Evolutionary conservation across 2,113 vertebrate genomes (phyloP), one percentile per base, ranked within the genome.

Genomic region (Rissa tridactyla): DNA sequence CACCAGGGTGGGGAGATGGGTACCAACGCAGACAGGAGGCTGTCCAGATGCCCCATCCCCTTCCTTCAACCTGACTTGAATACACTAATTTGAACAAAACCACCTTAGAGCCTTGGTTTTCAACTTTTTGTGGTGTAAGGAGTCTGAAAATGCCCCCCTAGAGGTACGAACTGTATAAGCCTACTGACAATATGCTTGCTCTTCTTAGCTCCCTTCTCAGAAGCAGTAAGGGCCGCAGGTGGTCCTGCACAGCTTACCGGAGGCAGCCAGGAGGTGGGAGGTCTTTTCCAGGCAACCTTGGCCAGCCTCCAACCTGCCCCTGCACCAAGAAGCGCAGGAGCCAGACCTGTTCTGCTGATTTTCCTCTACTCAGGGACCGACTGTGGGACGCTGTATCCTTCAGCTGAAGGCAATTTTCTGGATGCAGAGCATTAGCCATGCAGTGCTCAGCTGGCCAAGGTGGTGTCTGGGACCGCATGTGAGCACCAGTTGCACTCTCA

Each of bases 391-490:
- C 75, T 27, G 47, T 32, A 23, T 64, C 79, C 82, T 61, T 54
- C 49, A 88, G 61, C 42, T 81, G 88, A 81, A 70, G 51, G 72
- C 46, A 38, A 1, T 62, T 83, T 88, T 88, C 60, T 46, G 73
- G 49, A 64, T 81, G 79, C 8, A 6, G 10, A 25, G 9, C 9
- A 2, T 68, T 61, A 51, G 38, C 27, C 19, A 10, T 27, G 29
- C 49, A 54, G 2, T 13, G 46, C 54, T 80, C 66, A 71, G 61
- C 38, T 82, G 71, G 60, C n/a, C 0, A 0, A 71, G 55, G n/a
- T 26, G 73, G 14, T 23, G 9, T 32, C 79, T 7, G 18, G 79
- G 71, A 16, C 20, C 65, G 30, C 1, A 0, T 1, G 0, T 27
- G 34, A 46, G 7, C 47, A 38, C 27, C 44, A 42, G 19, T 76